Evolutionary conservation across 1,140 invertebrate genomes (phyloP).

Genomic region (Sycophaga agraensis): DNA sequence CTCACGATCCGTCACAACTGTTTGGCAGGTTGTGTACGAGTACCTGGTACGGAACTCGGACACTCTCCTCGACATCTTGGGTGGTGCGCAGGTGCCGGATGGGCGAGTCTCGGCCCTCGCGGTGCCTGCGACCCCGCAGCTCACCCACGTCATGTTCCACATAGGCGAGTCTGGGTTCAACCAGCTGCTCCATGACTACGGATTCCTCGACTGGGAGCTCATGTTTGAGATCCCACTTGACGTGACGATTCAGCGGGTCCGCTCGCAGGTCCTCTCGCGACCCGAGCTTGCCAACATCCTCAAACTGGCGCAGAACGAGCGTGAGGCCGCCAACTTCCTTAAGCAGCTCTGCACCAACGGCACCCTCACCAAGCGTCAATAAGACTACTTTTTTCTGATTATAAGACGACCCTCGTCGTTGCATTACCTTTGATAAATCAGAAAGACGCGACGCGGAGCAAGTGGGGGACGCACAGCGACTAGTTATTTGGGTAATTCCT

Average conservation of each 20-base stretch:
- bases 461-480: no score
- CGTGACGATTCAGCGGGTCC: slow-evolving; percentile 29
- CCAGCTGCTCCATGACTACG: slow-evolving; percentile 58
- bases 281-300: slow-evolving; percentile 36
- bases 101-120: slow-evolving; percentile 51
- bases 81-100: slow-evolving; percentile 42
- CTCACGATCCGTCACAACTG: no score
- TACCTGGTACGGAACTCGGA: slow-evolving; percentile 69
- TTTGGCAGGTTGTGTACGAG: slow-evolving; percentile 64
- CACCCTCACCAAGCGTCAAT: not conserved
- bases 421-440: no score
- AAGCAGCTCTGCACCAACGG: slow-evolving; percentile 36
- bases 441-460: no score
- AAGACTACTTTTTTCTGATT: not conserved
- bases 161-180: slow-evolving; percentile 72
- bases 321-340: slow-evolving; percentile 35
- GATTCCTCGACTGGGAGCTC: slow-evolving; percentile 31
- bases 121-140: slow-evolving; percentile 58
- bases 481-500: not conserved
- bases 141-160: slow-evolving; percentile 75
- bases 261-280: slow-evolving; percentile 34
- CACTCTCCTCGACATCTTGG: slow-evolving; percentile 63
- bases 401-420: no score
- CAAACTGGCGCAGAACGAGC: slow-evolving; percentile 32
- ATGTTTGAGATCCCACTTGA: slow-evolving; percentile 36